Base-by-base conservation (phyloP, 2,888 invertebrate genomes). In the Drosophila siamana region DNA sequence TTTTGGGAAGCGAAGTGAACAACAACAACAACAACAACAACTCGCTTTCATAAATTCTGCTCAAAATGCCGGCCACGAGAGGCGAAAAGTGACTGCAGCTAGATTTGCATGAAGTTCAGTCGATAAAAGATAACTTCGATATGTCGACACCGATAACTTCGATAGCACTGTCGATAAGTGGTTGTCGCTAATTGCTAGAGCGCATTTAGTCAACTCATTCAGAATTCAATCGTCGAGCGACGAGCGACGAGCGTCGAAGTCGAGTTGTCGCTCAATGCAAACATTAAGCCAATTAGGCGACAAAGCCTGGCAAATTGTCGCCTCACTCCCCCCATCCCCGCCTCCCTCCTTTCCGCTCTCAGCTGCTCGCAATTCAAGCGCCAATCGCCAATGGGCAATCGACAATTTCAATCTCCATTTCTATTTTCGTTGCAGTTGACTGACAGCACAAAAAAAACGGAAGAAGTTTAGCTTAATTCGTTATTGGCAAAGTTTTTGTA, bases 221-320 rank as follows among this genome's bases (percentile, higher is more conserved):
- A 30, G 51, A 40, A 56, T 48, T 40, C 52, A 67, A 67, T 59
- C 33, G 46, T 13, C 8, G 5, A n/a, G 4, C 9, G 28, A 7
- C 13, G n/a, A 13, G 9, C 24, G 5, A 1, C 24, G n/a, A 13
- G 9, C 19, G 19, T 19, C 19, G 19, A 19, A 19, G n/a, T 16
- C 6, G 9, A 15, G 41, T 28, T 30, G 30, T 28, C 30, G 16
- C 16, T 19, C 38, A 55, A 47, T 55, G 41, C 69, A 72, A 78
- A 75, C 69, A 81, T 81, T 81, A 60, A 47, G 69, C 65, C 80
- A 86, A 84, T 88, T 88, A 88, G 72, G 65, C 68, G 69, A 75
- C 75, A 75, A 78, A 65, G 51, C 56, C 56, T 26, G 48, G 50
- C 59, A 74, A 78, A 74, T 68, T 78, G 78, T 48, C 74, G 56